Conservation (phyloP, 2,113 vertebrate species). For the Rhinogobius similis region DNA sequence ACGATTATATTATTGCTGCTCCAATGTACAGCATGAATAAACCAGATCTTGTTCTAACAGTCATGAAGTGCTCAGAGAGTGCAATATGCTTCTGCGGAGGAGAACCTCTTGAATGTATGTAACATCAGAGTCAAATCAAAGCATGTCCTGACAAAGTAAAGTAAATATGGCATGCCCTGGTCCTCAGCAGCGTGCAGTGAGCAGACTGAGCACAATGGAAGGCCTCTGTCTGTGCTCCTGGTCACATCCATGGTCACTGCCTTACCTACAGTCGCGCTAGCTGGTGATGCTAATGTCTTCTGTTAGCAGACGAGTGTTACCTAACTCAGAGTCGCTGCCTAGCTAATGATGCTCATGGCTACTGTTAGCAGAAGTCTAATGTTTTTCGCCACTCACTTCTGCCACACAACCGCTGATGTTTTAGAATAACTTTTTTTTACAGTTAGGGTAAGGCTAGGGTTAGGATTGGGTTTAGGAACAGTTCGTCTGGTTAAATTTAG, state of each 20-base stretch:
- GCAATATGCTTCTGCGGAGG: conserved; percentile 70
- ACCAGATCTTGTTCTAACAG: conserved; percentile 8
- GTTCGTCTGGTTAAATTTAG: too few relatives aligned
- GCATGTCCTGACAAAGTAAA: conserved; percentile 51
- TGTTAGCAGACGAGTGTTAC: background rate
- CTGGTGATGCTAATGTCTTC: background rate
- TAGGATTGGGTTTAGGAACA: too few relatives aligned
- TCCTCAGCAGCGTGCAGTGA: conserved; percentile 68
- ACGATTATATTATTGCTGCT: background rate
- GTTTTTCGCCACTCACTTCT: too few relatives aligned
- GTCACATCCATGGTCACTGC: background rate
- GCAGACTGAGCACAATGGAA: conserved; percentile 61
- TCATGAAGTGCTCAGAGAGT: conserved; percentile 29
- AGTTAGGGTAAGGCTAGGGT: too few relatives aligned
- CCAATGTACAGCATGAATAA: background rate
- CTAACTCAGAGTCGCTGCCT: too few relatives aligned
- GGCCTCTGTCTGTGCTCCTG: conserved; percentile 3
- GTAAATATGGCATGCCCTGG: conserved; percentile 67
- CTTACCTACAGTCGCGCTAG: background rate
- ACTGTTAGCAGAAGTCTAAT: too few relatives aligned
- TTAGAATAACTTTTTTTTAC: too few relatives aligned
- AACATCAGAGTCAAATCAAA: conserved; percentile 54
- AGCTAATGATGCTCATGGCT: too few relatives aligned
- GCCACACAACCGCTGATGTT: too few relatives aligned
- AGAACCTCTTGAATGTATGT: conserved; percentile 25